phyloP scores from a whole-genome alignment of 2,888 invertebrate genomes.

The Agelastica alni region DNA sequence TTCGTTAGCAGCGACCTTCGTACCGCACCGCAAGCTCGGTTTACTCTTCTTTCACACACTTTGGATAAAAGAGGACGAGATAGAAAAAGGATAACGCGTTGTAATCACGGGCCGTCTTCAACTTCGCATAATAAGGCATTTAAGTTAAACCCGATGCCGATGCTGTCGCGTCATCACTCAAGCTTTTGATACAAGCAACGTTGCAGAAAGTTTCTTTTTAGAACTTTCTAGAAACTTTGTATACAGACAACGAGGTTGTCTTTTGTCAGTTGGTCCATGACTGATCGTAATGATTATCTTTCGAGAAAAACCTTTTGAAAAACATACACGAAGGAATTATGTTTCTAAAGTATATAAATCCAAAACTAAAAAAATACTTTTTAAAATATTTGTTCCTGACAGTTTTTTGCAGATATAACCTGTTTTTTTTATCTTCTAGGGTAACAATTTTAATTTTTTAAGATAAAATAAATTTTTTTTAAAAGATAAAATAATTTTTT shows the following conservation, averaged over 20 bases:
- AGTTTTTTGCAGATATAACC: no score
- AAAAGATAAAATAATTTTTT: no score
- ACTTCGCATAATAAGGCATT: slow-evolving; percentile 21
- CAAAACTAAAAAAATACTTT: no score
- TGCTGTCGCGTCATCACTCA: slow-evolving; percentile 8
- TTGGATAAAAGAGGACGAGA: slow-evolving; percentile 13
- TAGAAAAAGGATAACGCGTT: slow-evolving; percentile 12
- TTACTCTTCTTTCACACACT: slow-evolving; percentile 15
- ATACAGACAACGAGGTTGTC: background rate
- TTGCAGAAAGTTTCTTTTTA: slow-evolving; percentile 9
- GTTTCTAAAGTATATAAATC: no score
- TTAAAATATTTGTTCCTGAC: no score
- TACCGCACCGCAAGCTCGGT: slow-evolving; percentile 7
- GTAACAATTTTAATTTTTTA: no score
- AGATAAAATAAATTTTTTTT: no score
- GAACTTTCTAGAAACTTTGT: slow-evolving; percentile 5
- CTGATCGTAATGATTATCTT: background rate
- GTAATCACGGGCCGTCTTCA: slow-evolving; percentile 15
- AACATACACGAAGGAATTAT: no score
- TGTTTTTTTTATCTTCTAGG: no score
- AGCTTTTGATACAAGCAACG: slow-evolving; percentile 15
- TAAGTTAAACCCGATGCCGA: slow-evolving; percentile 5
- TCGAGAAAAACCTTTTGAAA: no score
- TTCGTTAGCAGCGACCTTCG: slow-evolving; percentile 8
- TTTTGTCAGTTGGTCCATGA: background rate